phyloP scores from a whole-genome alignment of 2,888 invertebrate genomes.

The Acanthosepion lycidas region DNA sequence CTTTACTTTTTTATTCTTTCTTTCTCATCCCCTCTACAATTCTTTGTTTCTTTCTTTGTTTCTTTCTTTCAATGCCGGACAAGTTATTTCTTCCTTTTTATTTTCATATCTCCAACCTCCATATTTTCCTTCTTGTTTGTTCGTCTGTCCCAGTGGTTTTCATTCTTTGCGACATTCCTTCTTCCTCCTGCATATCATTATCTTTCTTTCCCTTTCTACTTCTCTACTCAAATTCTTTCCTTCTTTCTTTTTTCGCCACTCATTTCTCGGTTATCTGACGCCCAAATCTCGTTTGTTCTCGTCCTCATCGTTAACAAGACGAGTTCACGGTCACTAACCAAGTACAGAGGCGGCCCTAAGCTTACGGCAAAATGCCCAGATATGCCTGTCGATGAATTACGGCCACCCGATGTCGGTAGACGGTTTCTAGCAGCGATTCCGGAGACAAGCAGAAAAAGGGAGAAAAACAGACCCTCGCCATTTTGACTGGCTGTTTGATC shows the following conservation, averaged over 20 bases:
- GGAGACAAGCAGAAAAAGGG: neutral
- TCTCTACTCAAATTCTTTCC: neutral
- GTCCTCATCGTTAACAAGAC: neutral
- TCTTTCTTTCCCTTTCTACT: neutral
- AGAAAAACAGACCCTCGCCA: neutral
- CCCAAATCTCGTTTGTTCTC: slow-evolving; percentile 12
- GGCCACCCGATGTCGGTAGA: neutral
- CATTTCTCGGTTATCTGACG: slow-evolving; percentile 4
- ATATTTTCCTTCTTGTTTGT: neutral
- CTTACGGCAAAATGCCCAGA: slow-evolving; percentile 2
- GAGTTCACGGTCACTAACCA: neutral
- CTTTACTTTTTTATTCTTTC: neutral
- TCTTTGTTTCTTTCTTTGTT: neutral
- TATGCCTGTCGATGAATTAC: neutral
- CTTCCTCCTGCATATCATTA: too few relatives aligned
- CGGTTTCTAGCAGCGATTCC: neutral
- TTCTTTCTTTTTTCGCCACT: neutral
- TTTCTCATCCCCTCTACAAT: neutral
- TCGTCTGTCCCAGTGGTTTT: neutral
- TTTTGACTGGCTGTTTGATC: neutral
- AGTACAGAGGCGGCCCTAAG: neutral
- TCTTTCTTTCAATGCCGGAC: too few relatives aligned
- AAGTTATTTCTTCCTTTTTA: neutral
- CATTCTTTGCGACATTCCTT: neutral
- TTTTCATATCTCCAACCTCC: neutral